These are phyloP conservation scores for Aphrophora alni DNA, from an alignment of 2,888 invertebrate species.

Conservation along the genomic window DNA sequence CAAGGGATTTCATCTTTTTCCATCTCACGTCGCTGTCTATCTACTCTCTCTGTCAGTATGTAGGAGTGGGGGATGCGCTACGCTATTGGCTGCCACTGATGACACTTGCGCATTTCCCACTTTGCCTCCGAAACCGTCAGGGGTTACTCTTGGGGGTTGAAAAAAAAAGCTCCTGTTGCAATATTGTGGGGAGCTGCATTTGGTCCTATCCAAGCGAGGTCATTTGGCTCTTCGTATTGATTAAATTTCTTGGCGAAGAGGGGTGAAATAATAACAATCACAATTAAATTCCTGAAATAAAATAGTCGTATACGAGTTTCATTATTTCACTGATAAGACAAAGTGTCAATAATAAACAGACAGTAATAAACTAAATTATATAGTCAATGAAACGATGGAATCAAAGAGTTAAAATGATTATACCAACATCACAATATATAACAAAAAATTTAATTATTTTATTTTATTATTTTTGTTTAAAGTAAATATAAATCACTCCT, in stretches of 20 bases:
- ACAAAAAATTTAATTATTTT: too few species aligned
- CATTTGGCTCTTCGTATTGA: background rate
- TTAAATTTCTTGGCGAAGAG: background rate
- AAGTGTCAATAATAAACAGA: too few species aligned
- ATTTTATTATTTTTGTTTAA: too few species aligned
- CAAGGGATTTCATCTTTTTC: background rate
- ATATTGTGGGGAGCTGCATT: conserved; percentile 6
- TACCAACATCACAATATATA: too few species aligned
- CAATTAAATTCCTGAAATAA: background rate
- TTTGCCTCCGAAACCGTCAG: background rate
- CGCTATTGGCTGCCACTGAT: conserved; percentile 2
- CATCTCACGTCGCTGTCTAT: background rate
- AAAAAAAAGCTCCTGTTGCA: conserved; percentile 4
- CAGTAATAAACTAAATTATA: too few species aligned
- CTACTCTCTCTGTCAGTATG: background rate
- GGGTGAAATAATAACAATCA: background rate
- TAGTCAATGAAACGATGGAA: too few species aligned
- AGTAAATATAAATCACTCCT: too few species aligned
- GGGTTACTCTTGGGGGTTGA: background rate
- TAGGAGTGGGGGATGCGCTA: background rate
- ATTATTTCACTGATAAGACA: too few species aligned
- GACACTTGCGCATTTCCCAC: conserved; percentile 4
- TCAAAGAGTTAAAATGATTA: too few species aligned
- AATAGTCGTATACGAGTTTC: too few species aligned
- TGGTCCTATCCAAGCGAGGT: background rate